Evolutionary conservation across 1,140 invertebrate genomes (phyloP).

Genomic region (Elysia chlorotica): DNA sequence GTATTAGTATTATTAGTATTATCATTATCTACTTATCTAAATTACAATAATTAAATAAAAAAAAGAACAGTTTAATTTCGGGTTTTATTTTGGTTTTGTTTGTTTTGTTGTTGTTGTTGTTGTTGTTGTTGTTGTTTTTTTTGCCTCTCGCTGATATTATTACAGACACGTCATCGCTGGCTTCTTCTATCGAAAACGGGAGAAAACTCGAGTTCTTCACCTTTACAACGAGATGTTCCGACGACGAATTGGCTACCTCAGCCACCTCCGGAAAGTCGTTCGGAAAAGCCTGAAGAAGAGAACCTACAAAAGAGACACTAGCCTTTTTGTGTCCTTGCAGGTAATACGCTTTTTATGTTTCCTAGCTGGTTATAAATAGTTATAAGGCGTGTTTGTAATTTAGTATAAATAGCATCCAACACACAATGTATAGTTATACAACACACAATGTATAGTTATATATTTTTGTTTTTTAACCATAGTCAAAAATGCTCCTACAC

Average conservation of each 20-base stretch:
- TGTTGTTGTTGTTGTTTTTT: too few species aligned
- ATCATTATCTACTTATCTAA: too few species aligned
- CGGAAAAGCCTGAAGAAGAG: conserved; percentile 28
- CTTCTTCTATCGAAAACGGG: conserved; percentile 44
- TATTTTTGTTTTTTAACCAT: too few species aligned
- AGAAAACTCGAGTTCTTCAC: conserved; percentile 48
- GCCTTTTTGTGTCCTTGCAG: conserved; percentile 6
- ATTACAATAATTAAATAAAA: too few species aligned
- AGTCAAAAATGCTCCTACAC: too few species aligned
- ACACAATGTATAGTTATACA: background rate
- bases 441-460: too few species aligned
- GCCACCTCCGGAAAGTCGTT: conserved; percentile 36
- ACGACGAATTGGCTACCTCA: conserved; percentile 42
- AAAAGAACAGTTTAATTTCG: too few species aligned
- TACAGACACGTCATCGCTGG: conserved; percentile 22
- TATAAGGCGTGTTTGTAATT: background rate
- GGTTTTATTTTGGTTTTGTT: too few species aligned
- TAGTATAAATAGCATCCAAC: background rate
- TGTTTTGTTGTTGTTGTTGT: too few species aligned
- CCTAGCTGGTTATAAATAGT: background rate
- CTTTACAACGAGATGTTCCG: conserved; percentile 54
- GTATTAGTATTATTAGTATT: too few species aligned
- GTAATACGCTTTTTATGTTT: background rate
- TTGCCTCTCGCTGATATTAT: too few species aligned
- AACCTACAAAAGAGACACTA: conserved; percentile 19